Conservation (phyloP, 2,113 vertebrate species). For the Smithornis capensis region DNA sequence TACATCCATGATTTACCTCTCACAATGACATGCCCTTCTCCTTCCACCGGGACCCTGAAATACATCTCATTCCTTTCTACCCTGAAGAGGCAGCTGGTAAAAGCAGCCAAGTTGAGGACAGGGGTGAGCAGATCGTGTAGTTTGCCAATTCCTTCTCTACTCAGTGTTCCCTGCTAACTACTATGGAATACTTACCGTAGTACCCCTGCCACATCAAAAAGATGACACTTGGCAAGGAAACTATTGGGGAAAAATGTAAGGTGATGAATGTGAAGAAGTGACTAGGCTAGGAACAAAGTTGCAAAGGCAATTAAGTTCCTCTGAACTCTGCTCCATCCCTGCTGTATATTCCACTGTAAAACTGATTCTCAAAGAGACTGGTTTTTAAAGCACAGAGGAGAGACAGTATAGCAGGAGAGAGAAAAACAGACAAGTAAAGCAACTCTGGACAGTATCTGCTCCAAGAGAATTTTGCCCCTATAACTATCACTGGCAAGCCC, state of each 20-base stretch:
- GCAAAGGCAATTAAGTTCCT: background rate
- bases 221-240: background rate
- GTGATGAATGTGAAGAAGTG: background rate
- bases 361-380: background rate
- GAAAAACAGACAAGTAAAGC: background rate
- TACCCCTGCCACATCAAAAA: background rate
- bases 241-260: background rate
- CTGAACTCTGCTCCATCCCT: background rate
- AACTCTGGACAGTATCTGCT: background rate
- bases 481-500: background rate
- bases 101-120: background rate
- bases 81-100: background rate
- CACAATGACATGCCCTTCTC: background rate
- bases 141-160: background rate
- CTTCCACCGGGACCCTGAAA: background rate
- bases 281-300: background rate
- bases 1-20: background rate
- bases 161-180: background rate
- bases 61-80: background rate
- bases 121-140: rapidly evolving
- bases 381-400: background rate
- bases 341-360: background rate
- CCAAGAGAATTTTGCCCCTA: background rate
- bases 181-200: background rate
- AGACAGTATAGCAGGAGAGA: background rate